phyloP scores from a whole-genome alignment of 2,888 invertebrate genomes.

The Taphrorychus bicolor region DNA sequence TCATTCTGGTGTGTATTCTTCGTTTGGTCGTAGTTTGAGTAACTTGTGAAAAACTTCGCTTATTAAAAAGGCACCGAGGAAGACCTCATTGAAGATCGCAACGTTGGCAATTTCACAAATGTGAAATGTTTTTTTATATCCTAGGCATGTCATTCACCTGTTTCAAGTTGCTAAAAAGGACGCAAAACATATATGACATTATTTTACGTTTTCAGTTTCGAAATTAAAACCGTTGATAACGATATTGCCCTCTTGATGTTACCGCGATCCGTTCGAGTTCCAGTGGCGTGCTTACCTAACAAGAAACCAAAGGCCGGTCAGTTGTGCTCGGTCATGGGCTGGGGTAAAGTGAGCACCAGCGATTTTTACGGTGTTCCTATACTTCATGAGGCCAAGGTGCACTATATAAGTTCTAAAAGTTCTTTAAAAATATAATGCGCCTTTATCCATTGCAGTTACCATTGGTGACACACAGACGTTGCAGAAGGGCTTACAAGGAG shows the following conservation, averaged over 20 bases:
- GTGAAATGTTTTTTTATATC: too few relatives aligned
- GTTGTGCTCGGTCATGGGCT: slow-evolving; percentile 88
- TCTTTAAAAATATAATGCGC: background rate
- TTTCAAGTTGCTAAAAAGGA: too few relatives aligned
- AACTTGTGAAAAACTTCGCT: too few relatives aligned
- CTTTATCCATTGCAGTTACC: slow-evolving; percentile 70
- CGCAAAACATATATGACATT: too few relatives aligned
- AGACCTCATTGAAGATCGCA: too few relatives aligned
- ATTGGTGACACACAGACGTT: slow-evolving; percentile 79
- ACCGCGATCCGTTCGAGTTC: slow-evolving; percentile 57
- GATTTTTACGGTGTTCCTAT: slow-evolving; percentile 83
- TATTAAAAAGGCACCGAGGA: too few relatives aligned
- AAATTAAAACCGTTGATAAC: slow-evolving; percentile 88
- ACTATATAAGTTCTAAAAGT: too few relatives aligned
- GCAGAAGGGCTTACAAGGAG: slow-evolving; percentile 82
- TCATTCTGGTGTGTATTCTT: too few relatives aligned
- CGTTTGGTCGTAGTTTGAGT: too few relatives aligned
- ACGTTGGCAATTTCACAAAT: too few relatives aligned
- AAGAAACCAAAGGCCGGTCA: slow-evolving; percentile 70
- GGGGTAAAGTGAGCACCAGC: slow-evolving; percentile 84
- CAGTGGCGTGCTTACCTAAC: slow-evolving; percentile 78
- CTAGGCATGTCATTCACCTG: too few relatives aligned
- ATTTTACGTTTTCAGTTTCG: slow-evolving; percentile 76
- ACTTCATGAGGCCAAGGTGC: slow-evolving; percentile 85
- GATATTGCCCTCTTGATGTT: slow-evolving; percentile 87